phyloP scores from a whole-genome alignment of 1,140 invertebrate species.

The Periplaneta americana region DNA sequence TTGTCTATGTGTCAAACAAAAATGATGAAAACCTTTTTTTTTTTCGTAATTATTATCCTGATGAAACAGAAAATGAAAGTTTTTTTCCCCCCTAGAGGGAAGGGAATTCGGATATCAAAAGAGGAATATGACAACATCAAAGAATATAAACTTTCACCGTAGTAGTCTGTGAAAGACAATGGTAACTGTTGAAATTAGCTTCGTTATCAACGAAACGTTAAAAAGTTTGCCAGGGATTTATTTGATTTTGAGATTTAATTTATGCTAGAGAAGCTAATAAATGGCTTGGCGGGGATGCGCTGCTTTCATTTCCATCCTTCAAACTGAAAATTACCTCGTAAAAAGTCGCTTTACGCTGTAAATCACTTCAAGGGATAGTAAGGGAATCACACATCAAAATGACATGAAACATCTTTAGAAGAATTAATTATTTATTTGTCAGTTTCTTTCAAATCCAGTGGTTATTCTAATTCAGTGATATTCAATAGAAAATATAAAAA shows the following conservation, averaged over 20 bases:
- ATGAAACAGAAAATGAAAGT: neutral
- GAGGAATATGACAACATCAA: neutral
- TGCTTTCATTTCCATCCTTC: too few species aligned
- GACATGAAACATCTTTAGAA: too few species aligned
- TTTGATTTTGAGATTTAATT: neutral
- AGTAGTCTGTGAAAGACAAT: neutral
- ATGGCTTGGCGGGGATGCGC: too few species aligned
- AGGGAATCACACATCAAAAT: too few species aligned
- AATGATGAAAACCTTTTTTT: neutral
- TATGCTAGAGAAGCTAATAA: too few species aligned
- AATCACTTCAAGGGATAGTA: too few species aligned
- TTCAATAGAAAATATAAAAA: too few species aligned
- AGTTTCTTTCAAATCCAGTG: too few species aligned
- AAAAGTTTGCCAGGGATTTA: neutral
- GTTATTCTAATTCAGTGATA: too few species aligned
- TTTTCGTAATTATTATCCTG: neutral
- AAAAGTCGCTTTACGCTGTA: too few species aligned
- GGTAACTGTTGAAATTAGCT: neutral
- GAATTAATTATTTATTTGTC: too few species aligned
- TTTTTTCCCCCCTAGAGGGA: neutral
- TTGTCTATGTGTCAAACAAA: neutral
- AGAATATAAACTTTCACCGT: neutral
- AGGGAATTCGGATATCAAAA: neutral
- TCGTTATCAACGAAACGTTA: neutral
- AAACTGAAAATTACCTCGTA: too few species aligned